Evolutionary conservation across 2,797 vertebrate genomes (phyloP).

Genomic region (Phrynocephalus forsythii): DNA sequence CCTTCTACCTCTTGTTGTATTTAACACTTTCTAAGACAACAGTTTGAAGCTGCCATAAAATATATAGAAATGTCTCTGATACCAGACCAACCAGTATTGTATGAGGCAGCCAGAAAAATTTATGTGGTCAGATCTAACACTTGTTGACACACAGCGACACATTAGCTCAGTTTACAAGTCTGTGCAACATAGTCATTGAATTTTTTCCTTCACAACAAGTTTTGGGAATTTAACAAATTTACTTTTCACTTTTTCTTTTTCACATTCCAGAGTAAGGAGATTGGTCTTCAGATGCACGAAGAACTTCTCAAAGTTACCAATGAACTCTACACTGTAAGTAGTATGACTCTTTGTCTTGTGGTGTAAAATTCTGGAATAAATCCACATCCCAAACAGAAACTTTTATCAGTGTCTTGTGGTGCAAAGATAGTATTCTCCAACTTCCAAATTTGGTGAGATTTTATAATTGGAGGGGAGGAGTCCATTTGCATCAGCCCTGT

Average conservation of each 20-base stretch:
- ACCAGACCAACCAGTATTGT: no score
- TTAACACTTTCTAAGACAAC: neutral
- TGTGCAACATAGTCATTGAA: neutral
- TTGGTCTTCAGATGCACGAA: slow-evolving; percentile 98
- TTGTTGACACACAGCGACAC: neutral
- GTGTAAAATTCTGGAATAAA: neutral
- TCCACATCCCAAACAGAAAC: neutral
- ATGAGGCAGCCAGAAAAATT: neutral
- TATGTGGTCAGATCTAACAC: neutral
- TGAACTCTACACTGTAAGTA: slow-evolving; percentile 97
- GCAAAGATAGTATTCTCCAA: neutral
- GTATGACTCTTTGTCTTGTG: accelerated
- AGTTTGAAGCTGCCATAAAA: no score
- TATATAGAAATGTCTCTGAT: no score
- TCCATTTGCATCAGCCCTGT: accelerated
- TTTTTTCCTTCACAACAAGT: neutral
- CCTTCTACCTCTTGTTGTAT: neutral
- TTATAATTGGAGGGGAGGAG: neutral
- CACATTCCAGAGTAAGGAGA: slow-evolving; percentile 95
- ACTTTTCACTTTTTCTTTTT: slow-evolving; percentile 14
- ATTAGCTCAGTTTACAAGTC: neutral
- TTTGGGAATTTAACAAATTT: neutral
- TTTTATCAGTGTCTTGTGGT: neutral
- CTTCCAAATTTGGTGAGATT: accelerated
- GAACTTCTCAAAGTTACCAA: slow-evolving; percentile 98